These are phyloP conservation scores for Ibidorhyncha struthersii DNA, from an alignment of 2,113 vertebrate species.

Conservation along the genomic window DNA sequence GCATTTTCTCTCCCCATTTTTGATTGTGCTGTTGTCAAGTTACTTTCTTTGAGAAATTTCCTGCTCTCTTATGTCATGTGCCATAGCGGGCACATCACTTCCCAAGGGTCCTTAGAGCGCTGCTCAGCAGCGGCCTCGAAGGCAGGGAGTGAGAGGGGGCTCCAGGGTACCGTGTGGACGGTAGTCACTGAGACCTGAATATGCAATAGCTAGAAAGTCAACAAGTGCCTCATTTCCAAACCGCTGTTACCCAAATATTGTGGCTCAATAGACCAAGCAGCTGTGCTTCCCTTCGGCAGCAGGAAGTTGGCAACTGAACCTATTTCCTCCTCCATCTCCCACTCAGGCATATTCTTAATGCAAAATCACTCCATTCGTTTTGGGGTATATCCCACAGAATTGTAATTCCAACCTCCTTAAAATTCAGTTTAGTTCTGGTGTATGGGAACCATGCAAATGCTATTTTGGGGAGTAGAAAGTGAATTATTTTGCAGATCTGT, in stretches of 20 bases:
- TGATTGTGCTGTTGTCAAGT: background rate
- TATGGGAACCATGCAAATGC: background rate
- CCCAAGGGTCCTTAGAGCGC: background rate
- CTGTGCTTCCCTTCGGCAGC: background rate
- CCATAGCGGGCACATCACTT: background rate
- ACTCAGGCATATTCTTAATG: background rate
- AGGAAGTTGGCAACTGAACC: conserved; percentile 27
- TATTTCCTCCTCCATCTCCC: conserved; percentile 4
- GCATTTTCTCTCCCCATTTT: background rate
- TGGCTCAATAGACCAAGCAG: background rate
- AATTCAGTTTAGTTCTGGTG: conserved; percentile 40
- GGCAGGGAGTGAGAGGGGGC: background rate
- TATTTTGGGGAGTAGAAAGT: conserved; percentile 14
- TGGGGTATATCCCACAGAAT: background rate
- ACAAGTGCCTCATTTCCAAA: background rate
- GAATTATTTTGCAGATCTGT: conserved; percentile 3
- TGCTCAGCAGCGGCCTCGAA: background rate
- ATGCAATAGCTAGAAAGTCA: background rate
- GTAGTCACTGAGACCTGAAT: background rate
- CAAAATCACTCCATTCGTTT: conserved; percentile 22
- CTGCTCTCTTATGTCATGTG: background rate
- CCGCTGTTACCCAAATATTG: background rate
- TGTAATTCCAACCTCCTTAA: conserved; percentile 54
- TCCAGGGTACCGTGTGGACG: accelerated
- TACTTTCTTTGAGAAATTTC: background rate